phyloP scores from a whole-genome alignment of 2,888 invertebrate species.

The Drosophila buzzatii region DNA sequence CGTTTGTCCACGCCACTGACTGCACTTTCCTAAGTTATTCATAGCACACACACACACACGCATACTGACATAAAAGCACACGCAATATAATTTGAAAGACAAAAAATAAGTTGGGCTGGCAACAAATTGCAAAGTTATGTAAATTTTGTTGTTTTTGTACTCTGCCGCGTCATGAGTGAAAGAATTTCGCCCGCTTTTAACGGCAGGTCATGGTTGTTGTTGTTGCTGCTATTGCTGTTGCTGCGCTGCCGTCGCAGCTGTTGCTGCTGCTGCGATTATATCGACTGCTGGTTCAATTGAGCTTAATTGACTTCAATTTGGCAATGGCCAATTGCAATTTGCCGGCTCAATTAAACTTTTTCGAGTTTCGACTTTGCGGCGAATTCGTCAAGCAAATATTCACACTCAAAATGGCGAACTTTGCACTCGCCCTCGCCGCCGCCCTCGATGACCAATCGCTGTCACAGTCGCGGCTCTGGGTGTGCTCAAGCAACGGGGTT shows the following conservation, averaged over 20 bases:
- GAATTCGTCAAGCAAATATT: conserved; percentile 55
- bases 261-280: conserved; percentile 19
- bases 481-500: conserved; percentile 63
- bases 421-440: conserved; percentile 45
- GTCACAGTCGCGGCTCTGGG: conserved; percentile 6
- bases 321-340: conserved; percentile 56
- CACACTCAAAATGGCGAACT: conserved; percentile 71
- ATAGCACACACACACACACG: conserved; percentile 38
- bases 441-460: background rate
- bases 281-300: conserved; percentile 70
- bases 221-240: conserved; percentile 36
- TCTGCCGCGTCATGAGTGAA: conserved; percentile 44
- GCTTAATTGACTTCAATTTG: conserved; percentile 78
- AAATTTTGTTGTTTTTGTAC: conserved; percentile 51
- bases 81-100: conserved; percentile 9
- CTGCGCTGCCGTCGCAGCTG: background rate
- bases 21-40: conserved; percentile 55
- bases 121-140: conserved; percentile 49
- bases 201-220: conserved; percentile 73
- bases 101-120: conserved; percentile 26
- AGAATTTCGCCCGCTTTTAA: conserved; percentile 37
- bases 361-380: conserved; percentile 46
- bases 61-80: conserved; percentile 9
- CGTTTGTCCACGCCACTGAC: conserved; percentile 40
- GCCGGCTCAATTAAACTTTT: conserved; percentile 65